Evolutionary conservation across 1,140 invertebrate species (phyloP).

Genomic region (Doryteuthis pealeii): DNA sequence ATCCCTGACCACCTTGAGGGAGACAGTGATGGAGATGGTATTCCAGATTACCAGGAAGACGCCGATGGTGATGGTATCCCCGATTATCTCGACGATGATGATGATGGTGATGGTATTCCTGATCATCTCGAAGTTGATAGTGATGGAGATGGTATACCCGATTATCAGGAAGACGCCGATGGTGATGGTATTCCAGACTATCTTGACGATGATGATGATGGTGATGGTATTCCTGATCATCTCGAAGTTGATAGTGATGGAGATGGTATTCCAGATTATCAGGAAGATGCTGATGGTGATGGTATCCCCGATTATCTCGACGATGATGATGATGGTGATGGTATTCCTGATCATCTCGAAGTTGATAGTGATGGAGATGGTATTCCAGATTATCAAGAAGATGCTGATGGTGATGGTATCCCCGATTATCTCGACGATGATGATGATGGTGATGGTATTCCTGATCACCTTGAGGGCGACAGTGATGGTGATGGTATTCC

Average conservation of each 20-base stretch:
- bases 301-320: constrained; percentile 37
- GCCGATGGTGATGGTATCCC: constrained; percentile 46
- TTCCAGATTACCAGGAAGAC: constrained; percentile 36
- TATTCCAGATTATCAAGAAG: constrained; percentile 43
- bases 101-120: constrained; percentile 46
- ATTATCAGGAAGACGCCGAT: constrained; percentile 36
- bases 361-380: constrained; percentile 46
- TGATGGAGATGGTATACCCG: constrained; percentile 44
- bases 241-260: constrained; percentile 41
- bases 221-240: constrained; percentile 51
- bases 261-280: constrained; percentile 48
- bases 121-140: constrained; percentile 45
- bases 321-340: constrained; percentile 41
- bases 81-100: constrained; percentile 44
- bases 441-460: constrained; percentile 44
- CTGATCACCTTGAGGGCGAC: constrained; percentile 37
- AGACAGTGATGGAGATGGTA: constrained; percentile 51
- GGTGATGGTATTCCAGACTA: constrained; percentile 47
- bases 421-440: constrained; percentile 37
- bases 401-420: constrained; percentile 39
- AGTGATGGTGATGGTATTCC: constrained; percentile 47
- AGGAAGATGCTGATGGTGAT: constrained; percentile 34
- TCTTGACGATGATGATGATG: constrained; percentile 41
- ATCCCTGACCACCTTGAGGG: constrained; percentile 46
- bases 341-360: constrained; percentile 40